Percentiles rank a stretch among this genome's conserved stretches.
phyloP scores from a whole-genome alignment of 2,888 invertebrate species.

The Drepanosiphum platanoidis region DNA sequence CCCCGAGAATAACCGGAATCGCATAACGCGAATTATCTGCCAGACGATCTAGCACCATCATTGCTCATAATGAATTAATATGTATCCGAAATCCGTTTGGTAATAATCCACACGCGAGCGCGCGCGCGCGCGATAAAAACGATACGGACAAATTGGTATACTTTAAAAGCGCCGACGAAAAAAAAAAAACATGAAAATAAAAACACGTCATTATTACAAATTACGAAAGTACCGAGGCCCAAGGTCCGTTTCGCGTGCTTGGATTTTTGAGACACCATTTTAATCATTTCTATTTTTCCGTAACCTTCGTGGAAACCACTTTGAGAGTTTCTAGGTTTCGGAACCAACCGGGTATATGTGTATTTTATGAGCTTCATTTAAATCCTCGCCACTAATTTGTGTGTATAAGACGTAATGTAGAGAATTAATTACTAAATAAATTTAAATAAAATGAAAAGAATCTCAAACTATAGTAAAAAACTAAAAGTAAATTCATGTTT shows the following conservation, averaged over 20 bases:
- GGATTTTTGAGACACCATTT: background rate
- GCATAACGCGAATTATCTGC: constrained; percentile 3
- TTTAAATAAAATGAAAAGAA: background rate
- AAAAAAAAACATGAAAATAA: constrained; percentile 13
- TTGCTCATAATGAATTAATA: constrained; percentile 43
- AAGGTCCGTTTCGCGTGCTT: constrained; percentile 24
- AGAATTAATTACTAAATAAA: background rate
- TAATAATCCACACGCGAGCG: background rate
- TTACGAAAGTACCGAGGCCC: constrained; percentile 26
- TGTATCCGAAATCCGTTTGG: constrained; percentile 3
- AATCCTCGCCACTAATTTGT: constrained; percentile 9
- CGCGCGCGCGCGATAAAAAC: background rate
- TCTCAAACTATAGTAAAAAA: background rate
- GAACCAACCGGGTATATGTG: background rate
- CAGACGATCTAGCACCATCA: constrained; percentile 27
- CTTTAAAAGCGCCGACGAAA: constrained; percentile 7
- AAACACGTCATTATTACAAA: constrained; percentile 45
- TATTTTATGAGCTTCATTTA: background rate
- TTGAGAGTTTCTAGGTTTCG: constrained; percentile 12
- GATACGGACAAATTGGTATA: constrained; percentile 30
- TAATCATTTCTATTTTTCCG: constrained; percentile 28
- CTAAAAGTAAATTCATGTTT: background rate
- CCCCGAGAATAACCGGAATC: background rate
- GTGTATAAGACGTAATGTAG: background rate
- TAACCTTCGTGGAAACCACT: constrained; percentile 19